These are phyloP conservation scores for Ischnura elegans DNA, from an alignment of 2,888 invertebrate genomes.

Conservation along the genomic window DNA sequence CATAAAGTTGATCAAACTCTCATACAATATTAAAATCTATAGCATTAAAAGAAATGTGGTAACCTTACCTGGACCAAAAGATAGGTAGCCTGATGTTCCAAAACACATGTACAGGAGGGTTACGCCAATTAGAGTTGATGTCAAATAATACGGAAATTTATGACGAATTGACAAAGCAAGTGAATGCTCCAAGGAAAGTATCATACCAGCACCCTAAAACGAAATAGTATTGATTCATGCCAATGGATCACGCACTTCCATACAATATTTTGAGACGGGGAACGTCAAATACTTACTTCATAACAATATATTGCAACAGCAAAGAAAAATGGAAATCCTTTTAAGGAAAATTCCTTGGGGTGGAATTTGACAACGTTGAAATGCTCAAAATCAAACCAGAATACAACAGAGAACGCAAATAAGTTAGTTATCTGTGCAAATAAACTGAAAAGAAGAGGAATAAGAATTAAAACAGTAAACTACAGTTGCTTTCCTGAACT, in stretches of 20 bases:
- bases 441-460: conserved; percentile 74
- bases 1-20: too few relatives aligned
- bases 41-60: not conserved
- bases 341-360: conserved; percentile 76
- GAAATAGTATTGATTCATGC: not conserved
- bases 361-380: conserved; percentile 75
- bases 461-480: not conserved
- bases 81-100: conserved; percentile 77
- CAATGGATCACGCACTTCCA: not conserved
- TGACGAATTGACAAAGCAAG: conserved; percentile 75
- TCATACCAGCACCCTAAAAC: conserved; percentile 78
- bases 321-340: conserved; percentile 77
- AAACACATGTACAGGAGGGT: conserved; percentile 77
- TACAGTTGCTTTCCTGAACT: too few relatives aligned
- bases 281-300: conserved; percentile 75
- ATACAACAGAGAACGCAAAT: conserved; percentile 78
- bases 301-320: conserved; percentile 78
- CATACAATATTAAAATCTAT: too few relatives aligned
- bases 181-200: conserved; percentile 77
- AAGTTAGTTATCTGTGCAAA: conserved; percentile 78
- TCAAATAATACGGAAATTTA: conserved; percentile 77
- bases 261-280: not conserved
- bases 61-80: conserved; percentile 73
- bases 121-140: conserved; percentile 75
- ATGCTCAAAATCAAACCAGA: conserved; percentile 79